Evolutionary conservation across 2,797 vertebrate species (phyloP).

Genomic region (Triplophysa yarkandensis): DNA sequence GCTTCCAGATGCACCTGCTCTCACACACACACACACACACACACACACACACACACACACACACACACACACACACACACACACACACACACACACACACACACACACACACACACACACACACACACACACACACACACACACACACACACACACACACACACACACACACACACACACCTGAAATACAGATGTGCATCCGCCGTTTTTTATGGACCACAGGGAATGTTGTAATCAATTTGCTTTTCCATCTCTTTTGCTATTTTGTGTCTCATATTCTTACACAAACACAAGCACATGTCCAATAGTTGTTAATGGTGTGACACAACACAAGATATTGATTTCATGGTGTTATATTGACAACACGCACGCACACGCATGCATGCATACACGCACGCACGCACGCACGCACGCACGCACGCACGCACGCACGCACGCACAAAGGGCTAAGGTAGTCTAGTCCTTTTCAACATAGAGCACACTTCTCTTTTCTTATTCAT

Average conservation of each 20-base stretch:
- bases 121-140: background rate
- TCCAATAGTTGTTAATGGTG: constrained; percentile 1
- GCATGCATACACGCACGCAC: constrained; percentile 4
- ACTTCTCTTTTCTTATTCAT: constrained; percentile 54
- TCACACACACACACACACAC: background rate
- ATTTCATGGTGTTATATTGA: constrained; percentile 20
- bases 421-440: constrained; percentile 12
- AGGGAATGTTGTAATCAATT: constrained; percentile 25
- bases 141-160: constrained; percentile 8
- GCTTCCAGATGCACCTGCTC: background rate
- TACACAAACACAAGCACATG: constrained; percentile 24
- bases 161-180: background rate
- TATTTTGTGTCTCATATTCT: constrained; percentile 7
- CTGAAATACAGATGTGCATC: constrained; percentile 37
- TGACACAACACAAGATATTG: constrained; percentile 27
- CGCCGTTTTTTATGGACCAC: constrained; percentile 39
- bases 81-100: background rate
- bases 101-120: background rate
- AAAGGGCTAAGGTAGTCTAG: constrained; percentile 32
- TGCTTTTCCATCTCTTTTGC: constrained; percentile 33
- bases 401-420: constrained; percentile 5
- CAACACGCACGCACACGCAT: background rate
- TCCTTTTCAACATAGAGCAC: constrained; percentile 28
- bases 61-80: constrained; percentile 10
- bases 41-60: background rate